These are phyloP conservation scores for Isaurus tuberculatus DNA, from an alignment of 92 coral and sea anemone genomes.

Conservation along the genomic window DNA sequence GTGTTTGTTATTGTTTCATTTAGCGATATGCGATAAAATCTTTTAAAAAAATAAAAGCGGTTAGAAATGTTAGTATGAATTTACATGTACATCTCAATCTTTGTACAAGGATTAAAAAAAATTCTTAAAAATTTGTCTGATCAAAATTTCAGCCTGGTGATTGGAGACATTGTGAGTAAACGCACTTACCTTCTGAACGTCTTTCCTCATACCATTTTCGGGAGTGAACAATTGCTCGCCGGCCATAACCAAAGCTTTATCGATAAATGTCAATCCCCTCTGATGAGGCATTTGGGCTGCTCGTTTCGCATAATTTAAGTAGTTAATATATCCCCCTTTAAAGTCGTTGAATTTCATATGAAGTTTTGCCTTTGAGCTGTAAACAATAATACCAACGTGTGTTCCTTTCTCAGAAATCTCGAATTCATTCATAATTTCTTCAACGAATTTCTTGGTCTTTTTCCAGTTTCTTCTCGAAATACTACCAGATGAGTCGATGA, in stretches of 20 bases:
- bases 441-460: constrained; percentile 69
- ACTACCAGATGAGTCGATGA: constrained; percentile 87
- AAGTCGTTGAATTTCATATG: constrained; percentile 79
- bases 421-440: constrained; percentile 66
- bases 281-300: constrained; percentile 74
- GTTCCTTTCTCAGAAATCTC: constrained; percentile 83
- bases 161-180: too few relatives aligned
- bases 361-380: constrained; percentile 72
- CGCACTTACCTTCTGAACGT: constrained; percentile 81
- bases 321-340: constrained; percentile 69
- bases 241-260: constrained; percentile 75
- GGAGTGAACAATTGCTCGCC: constrained; percentile 67
- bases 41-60: too few relatives aligned
- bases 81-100: too few relatives aligned
- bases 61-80: too few relatives aligned
- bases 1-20: too few relatives aligned
- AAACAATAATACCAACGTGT: constrained; percentile 81
- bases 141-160: too few relatives aligned
- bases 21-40: too few relatives aligned
- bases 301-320: constrained; percentile 62
- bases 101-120: too few relatives aligned
- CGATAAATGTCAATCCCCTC: constrained; percentile 77
- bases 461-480: constrained; percentile 81
- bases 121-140: too few relatives aligned
- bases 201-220: constrained; percentile 76